Percentiles rank a stretch among this genome's conserved stretches.
These are phyloP conservation scores for Aphrophora alni DNA, from an alignment of 2,888 invertebrate genomes.

Conservation along the genomic window DNA sequence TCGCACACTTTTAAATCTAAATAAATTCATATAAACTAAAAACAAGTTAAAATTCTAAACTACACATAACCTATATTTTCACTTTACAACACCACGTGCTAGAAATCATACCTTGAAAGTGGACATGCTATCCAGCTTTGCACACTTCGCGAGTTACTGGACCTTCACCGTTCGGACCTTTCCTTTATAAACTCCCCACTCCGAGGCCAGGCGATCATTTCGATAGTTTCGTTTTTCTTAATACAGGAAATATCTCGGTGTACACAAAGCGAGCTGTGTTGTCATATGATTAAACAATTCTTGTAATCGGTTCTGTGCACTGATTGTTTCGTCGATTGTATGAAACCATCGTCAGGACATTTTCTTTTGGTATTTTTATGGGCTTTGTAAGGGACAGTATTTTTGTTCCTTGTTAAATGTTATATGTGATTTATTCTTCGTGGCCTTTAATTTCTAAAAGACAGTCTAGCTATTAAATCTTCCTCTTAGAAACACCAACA, in stretches of 20 bases:
- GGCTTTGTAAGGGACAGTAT: no score
- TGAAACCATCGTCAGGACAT: no score
- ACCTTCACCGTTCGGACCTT: not conserved
- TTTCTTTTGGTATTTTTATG: no score
- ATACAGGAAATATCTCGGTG: not conserved
- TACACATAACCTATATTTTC: not conserved
- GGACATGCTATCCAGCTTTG: not conserved
- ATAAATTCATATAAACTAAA: no score
- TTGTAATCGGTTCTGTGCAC: not conserved
- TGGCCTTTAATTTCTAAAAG: no score
- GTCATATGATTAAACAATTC: no score
- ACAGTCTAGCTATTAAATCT: no score
- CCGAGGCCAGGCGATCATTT: not conserved
- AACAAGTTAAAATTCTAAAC: not conserved
- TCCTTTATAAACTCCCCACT: slow-evolving; percentile 9
- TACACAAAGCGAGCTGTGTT: not conserved
- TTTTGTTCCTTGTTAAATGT: no score
- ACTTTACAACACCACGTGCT: not conserved
- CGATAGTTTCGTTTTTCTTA: slow-evolving; percentile 1
- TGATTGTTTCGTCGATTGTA: not conserved
- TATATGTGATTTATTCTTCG: no score
- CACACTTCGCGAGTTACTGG: not conserved
- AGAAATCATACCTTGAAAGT: not conserved
- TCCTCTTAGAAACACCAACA: no score
- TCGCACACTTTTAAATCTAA: no score